phyloP scores from a whole-genome alignment of 2,888 invertebrate genomes.

The Crematogaster levior region DNA sequence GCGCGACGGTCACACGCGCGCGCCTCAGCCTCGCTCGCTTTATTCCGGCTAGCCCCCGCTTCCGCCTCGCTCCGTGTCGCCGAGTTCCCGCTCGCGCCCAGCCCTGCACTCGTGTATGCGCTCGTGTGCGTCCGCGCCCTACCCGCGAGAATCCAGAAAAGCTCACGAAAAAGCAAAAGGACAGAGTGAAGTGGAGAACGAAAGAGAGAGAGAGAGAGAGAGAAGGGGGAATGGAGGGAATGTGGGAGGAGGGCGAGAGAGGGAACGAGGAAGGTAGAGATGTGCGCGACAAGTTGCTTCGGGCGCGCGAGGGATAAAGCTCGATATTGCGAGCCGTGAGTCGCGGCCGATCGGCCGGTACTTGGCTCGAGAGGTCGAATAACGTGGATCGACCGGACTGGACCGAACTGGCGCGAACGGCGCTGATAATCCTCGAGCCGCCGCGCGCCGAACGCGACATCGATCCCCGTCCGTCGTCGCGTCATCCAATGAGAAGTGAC shows the following conservation, averaged over 20 bases:
- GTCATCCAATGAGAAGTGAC: too few relatives aligned
- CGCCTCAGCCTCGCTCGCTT: not conserved
- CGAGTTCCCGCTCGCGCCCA: not conserved
- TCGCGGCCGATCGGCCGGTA: not conserved
- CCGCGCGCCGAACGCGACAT: not conserved
- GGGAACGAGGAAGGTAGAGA: not conserved
- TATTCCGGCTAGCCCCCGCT: not conserved
- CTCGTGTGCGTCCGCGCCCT: conserved; percentile 16
- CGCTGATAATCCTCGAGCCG: not conserved
- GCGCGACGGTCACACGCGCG: conserved; percentile 25
- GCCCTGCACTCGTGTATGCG: not conserved
- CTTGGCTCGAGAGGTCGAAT: not conserved
- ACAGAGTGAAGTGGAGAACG: not conserved
- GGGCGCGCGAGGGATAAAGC: not conserved
- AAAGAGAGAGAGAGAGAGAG: not conserved
- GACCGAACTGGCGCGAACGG: not conserved
- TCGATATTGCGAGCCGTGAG: not conserved
- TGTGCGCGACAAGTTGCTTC: not conserved
- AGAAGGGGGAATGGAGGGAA: too few relatives aligned
- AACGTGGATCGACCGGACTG: not conserved
- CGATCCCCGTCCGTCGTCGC: too few relatives aligned
- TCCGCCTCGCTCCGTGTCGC: too few relatives aligned
- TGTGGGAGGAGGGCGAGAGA: not conserved
- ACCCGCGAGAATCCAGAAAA: conserved; percentile 26
- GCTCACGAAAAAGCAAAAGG: not conserved